Evolutionary conservation across 2,797 vertebrate genomes (phyloP).

Genomic region (Dendrocincla tyrannina): DNA sequence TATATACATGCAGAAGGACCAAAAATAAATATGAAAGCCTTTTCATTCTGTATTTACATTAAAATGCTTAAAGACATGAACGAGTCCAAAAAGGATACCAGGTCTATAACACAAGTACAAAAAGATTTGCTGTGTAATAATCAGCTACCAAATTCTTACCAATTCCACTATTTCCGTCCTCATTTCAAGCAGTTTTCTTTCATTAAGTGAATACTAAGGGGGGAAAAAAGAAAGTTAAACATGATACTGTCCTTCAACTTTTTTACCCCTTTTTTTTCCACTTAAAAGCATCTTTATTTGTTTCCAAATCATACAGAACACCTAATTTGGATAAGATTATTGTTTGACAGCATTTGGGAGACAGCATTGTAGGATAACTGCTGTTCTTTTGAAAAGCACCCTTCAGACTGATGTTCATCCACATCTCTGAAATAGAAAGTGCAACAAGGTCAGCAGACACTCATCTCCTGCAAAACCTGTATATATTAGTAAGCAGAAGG

Average conservation of each 20-base stretch:
- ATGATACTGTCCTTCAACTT: neutral
- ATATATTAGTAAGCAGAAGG: neutral
- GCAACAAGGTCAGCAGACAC: neutral
- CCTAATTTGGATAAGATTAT: neutral
- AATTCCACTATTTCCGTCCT: constrained; percentile 89
- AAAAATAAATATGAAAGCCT: neutral
- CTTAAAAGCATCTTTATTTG: neutral
- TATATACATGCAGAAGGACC: neutral
- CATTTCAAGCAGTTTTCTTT: constrained; percentile 87
- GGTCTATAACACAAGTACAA: neutral
- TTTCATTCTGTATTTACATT: neutral
- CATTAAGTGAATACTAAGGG: constrained; percentile 85
- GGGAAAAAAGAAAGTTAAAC: neutral
- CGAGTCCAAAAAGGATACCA: neutral
- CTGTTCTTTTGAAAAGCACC: neutral
- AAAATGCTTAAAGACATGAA: neutral
- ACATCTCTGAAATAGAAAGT: neutral
- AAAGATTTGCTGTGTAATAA: neutral
- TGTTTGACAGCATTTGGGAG: neutral
- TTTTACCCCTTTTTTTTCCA: accelerated
- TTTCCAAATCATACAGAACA: neutral
- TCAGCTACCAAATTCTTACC: constrained; percentile 78
- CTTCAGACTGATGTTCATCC: neutral
- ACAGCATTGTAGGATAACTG: neutral
- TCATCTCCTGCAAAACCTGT: neutral